Evolutionary conservation across 2,797 vertebrate genomes (phyloP).

Genomic region (Sebastes umbrosus): DNA sequence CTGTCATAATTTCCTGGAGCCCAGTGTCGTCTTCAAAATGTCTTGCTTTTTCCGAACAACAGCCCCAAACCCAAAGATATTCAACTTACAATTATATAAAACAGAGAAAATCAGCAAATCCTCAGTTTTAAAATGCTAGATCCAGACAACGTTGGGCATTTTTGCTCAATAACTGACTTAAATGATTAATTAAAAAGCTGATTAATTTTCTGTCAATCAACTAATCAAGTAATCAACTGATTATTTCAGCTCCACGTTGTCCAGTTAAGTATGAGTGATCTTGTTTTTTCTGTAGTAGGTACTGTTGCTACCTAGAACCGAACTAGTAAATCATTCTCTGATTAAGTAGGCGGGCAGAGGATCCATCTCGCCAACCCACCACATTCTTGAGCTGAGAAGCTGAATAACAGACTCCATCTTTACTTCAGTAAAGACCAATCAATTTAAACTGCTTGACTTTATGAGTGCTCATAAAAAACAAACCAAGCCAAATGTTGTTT

Average conservation of each 20-base stretch:
- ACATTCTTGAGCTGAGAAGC: conserved; percentile 24
- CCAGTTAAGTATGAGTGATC: too few relatives aligned
- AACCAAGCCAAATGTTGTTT: conserved; percentile 13
- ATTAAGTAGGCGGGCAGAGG: neutral
- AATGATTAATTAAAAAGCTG: too few relatives aligned
- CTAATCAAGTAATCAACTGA: neutral
- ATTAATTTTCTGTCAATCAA: too few relatives aligned
- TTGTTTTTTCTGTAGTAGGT: neutral
- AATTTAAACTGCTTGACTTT: conserved; percentile 39
- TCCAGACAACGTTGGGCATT: neutral
- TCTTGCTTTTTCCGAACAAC: neutral
- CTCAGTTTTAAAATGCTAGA: neutral
- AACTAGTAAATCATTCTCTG: neutral
- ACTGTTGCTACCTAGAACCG: neutral
- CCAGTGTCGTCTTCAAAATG: neutral
- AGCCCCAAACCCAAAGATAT: neutral
- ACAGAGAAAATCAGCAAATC: neutral
- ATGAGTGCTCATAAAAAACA: conserved; percentile 35
- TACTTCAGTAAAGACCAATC: conserved; percentile 21
- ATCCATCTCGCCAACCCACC: conserved; percentile 6
- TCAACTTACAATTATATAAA: neutral
- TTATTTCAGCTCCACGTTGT: neutral
- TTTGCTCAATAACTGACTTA: too few relatives aligned
- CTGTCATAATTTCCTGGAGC: neutral
- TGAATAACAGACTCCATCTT: conserved; percentile 21